Evolutionary conservation across 2,113 vertebrate species (phyloP).

Genomic region (Myodes glareolus): DNA sequence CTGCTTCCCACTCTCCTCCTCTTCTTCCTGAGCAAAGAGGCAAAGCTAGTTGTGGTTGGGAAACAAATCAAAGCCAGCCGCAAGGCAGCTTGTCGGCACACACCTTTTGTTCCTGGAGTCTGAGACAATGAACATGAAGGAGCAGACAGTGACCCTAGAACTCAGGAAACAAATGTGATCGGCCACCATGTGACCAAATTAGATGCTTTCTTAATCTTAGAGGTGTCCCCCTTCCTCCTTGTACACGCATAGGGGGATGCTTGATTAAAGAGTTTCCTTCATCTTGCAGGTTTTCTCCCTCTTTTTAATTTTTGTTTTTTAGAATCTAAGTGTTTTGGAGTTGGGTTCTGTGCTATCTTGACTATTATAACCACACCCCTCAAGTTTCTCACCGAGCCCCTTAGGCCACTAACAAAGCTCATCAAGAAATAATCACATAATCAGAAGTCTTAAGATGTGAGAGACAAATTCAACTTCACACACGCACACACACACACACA

Average conservation of each 20-base stretch:
- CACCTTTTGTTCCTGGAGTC: background rate
- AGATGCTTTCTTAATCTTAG: background rate
- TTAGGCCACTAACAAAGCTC: background rate
- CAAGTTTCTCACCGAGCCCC: background rate
- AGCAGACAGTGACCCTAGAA: background rate
- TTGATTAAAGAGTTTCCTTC: background rate
- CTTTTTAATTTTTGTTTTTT: background rate
- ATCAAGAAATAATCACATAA: background rate
- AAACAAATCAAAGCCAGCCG: background rate
- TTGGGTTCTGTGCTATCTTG: background rate
- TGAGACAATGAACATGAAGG: background rate
- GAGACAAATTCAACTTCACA: background rate
- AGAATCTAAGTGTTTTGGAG: background rate
- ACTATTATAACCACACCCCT: background rate
- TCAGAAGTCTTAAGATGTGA: background rate
- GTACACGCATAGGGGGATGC: rapidly evolving
- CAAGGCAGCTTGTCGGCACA: background rate
- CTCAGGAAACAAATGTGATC: background rate
- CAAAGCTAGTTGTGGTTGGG: background rate
- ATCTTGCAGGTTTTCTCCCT: background rate
- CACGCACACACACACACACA: no score
- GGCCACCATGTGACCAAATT: no score
- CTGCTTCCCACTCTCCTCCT: background rate
- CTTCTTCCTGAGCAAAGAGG: background rate
- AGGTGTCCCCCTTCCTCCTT: rapidly evolving